Conservation (phyloP, 2,797 vertebrate species). For the Euthynnus affinis region DNA sequence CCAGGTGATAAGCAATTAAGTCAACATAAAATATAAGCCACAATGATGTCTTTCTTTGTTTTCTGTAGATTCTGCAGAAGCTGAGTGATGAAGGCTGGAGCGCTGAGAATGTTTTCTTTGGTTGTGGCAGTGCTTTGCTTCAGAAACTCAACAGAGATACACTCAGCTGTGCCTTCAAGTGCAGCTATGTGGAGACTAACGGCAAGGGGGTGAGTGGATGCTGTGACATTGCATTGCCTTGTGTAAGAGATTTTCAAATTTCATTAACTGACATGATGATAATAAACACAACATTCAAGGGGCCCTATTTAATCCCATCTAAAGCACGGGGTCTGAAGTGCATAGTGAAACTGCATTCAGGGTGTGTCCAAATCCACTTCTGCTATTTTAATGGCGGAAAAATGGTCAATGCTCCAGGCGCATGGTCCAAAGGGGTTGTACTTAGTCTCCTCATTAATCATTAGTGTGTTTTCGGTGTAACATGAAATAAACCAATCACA, state of each 20-base stretch:
- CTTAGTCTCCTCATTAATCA: no score
- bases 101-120: constrained; percentile 86
- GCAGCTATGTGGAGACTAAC: constrained; percentile 86
- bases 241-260: background rate
- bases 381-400: no score
- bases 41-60: background rate
- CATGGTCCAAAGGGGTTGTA: no score
- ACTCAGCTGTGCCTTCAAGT: constrained; percentile 87
- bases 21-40: background rate
- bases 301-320: no score
- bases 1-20: no score
- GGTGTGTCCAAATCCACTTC: no score
- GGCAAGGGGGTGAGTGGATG: constrained; percentile 82
- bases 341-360: no score
- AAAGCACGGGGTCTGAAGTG: no score
- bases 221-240: background rate
- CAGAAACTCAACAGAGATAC: constrained; percentile 89
- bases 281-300: background rate
- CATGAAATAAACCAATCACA: no score
- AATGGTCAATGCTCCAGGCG: no score
- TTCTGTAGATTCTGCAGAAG: constrained; percentile 82
- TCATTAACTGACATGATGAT: background rate
- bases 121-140: constrained; percentile 85
- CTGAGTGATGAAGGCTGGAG: constrained; percentile 86
- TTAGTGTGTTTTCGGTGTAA: no score